phyloP scores from a whole-genome alignment of 2,113 vertebrate genomes.

The Indicator maculatus region DNA sequence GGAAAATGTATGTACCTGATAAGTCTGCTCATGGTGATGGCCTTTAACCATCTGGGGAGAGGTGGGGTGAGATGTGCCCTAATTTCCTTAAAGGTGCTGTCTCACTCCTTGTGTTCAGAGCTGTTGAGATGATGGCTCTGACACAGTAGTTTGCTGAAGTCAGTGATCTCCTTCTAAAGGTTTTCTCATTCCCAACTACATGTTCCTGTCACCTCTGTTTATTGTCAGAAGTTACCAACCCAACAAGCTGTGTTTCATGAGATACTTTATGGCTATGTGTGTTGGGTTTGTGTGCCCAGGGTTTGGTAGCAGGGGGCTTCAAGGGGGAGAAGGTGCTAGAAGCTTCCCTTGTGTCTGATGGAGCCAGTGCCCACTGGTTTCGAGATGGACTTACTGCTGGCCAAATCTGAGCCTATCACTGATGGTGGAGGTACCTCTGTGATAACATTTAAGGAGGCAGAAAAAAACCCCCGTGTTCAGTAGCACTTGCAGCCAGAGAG shows the following conservation, averaged over 20 bases:
- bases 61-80: neutral
- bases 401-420: neutral
- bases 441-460: neutral
- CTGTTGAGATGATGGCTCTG: neutral
- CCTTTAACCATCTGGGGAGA: neutral
- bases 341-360: neutral
- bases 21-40: neutral
- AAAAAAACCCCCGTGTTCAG: neutral
- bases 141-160: neutral
- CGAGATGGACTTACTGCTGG: neutral
- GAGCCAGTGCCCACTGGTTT: neutral
- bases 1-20: rapidly evolving
- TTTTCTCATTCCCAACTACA: neutral
- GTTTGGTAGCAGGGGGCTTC: neutral
- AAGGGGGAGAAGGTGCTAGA: neutral
- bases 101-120: neutral
- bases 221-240: neutral
- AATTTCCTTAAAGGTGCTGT: neutral
- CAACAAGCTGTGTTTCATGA: neutral
- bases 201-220: neutral
- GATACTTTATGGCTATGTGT: neutral
- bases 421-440: rapidly evolving
- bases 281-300: neutral
- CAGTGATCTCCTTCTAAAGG: neutral
- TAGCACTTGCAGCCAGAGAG: neutral